A percentile compares a stretch with the other conserved stretches of the same genome.
Conservation (phyloP, 2,113 vertebrate species). For the Condylura cristata region DNA sequence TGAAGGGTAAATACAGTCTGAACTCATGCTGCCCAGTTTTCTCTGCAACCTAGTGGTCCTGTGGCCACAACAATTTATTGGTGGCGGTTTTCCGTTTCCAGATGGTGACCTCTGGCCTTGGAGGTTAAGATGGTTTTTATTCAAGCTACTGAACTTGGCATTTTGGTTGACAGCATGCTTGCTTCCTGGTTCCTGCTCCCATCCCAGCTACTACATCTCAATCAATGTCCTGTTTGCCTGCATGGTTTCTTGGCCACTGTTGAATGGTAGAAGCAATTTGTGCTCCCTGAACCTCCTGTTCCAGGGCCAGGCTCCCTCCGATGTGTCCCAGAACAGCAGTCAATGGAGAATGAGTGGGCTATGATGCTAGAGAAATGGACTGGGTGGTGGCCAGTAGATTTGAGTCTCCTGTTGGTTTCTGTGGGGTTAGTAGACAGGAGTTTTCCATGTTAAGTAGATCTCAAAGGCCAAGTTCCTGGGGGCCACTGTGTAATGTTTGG, state of each 20-base stretch:
- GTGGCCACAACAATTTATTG: conserved; percentile 78
- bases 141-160: conserved; percentile 84
- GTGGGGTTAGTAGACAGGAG: not conserved
- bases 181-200: not conserved
- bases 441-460: not conserved
- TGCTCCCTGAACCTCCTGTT: not conserved
- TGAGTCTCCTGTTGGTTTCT: not conserved
- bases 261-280: not conserved
- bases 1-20: conserved; percentile 68
- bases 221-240: not conserved
- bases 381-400: not conserved
- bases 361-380: not conserved
- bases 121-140: conserved; percentile 82
- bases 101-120: conserved; percentile 80
- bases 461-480: not conserved
- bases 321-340: not conserved
- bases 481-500: not conserved
- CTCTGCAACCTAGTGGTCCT: too few species aligned
- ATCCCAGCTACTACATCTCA: not conserved
- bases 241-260: not conserved
- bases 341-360: not conserved
- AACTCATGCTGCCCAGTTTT: not conserved
- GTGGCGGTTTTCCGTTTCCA: conserved; percentile 83
- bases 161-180: conserved; percentile 71
- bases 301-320: not conserved